Evolutionary conservation across 1,140 invertebrate genomes (phyloP), one percentile per base, ranked within the genome.

Genomic region (Schlechtendalia chinensis): DNA sequence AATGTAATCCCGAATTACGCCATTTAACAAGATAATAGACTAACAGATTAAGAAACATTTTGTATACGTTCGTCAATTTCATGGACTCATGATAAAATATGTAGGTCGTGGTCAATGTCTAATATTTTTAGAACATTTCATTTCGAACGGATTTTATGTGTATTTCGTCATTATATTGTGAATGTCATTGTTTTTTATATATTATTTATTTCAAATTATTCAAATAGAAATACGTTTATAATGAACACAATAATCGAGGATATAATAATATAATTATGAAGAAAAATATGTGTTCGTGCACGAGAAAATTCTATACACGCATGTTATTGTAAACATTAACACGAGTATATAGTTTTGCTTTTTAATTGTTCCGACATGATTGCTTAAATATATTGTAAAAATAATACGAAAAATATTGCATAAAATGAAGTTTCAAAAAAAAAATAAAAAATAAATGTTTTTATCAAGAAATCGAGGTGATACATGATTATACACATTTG

Each of bases 1-100:
- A 0, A 6, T 24, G 47, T 17, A 17, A 5, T 29, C 47, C 69
- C 54, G 75, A 47, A 79, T 79, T 79, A 79, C 75, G 75, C 75
- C 75, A 79, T 79, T 63, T 19, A 63, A 24, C 6, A 29, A 27
- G 29, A 50, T 47, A 61, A 63, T 50, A 61, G 17, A 79, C 75
- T 79, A 79, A 79, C 75, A 47, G 56, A 32, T 79, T 79, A 63
- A 50, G 75, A 79, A 79, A 79, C 27, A 50, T 27, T 50, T 72
- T 79, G 22, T 79, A 24, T 11, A 39, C 19, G 19, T 58, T 59
- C 14, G 6, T 39, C 39, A 29, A 29, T 79, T 79, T 79, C 75
- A 63, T n/a, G 45, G 58, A 63, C 75, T 27, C 22, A 19, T 24
- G 22, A 32, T 14, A 12, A 12, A 50, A 12, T 61, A 79, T 69